phyloP scores from a whole-genome alignment of 1,140 invertebrate genomes.

The Samia ricini region DNA sequence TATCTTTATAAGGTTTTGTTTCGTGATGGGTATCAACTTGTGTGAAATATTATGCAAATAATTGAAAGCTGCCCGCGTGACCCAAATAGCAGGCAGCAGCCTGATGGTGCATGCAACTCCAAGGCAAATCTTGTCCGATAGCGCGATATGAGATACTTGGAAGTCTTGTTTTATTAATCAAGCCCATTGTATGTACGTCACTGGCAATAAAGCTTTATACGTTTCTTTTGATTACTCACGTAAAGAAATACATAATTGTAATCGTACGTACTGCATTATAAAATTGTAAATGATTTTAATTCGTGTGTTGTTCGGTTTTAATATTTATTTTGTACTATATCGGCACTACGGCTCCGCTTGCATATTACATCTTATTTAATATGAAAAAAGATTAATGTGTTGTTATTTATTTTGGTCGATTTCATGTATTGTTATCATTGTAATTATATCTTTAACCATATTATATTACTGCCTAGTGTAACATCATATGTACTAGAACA shows the following conservation, averaged over 20 bases:
- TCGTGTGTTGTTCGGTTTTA: too few species aligned
- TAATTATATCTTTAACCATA: too few species aligned
- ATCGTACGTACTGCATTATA: background rate
- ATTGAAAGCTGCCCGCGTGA: slow-evolving; percentile 39
- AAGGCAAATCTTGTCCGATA: slow-evolving; percentile 15
- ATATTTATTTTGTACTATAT: too few species aligned
- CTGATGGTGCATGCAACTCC: slow-evolving; percentile 22
- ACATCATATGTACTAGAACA: too few species aligned
- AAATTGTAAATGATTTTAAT: too few species aligned
- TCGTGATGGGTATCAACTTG: slow-evolving; percentile 15
- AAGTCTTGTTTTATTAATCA: slow-evolving; percentile 61
- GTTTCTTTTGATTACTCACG: slow-evolving; percentile 43
- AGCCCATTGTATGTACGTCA: slow-evolving; percentile 37
- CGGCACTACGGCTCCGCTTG: too few species aligned
- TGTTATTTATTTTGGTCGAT: too few species aligned
- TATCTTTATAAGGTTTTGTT: slow-evolving; percentile 10
- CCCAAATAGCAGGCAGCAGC: slow-evolving; percentile 27
- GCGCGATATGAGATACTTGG: slow-evolving; percentile 10
- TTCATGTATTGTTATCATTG: too few species aligned
- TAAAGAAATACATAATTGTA: slow-evolving; percentile 7
- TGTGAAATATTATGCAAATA: slow-evolving; percentile 34
- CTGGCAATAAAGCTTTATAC: slow-evolving; percentile 31
- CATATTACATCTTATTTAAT: too few species aligned
- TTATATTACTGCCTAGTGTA: too few species aligned
- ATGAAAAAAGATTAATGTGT: too few species aligned